phyloP scores from a whole-genome alignment of 1,140 invertebrate genomes.

The Holcopasites calliopsidis region DNA sequence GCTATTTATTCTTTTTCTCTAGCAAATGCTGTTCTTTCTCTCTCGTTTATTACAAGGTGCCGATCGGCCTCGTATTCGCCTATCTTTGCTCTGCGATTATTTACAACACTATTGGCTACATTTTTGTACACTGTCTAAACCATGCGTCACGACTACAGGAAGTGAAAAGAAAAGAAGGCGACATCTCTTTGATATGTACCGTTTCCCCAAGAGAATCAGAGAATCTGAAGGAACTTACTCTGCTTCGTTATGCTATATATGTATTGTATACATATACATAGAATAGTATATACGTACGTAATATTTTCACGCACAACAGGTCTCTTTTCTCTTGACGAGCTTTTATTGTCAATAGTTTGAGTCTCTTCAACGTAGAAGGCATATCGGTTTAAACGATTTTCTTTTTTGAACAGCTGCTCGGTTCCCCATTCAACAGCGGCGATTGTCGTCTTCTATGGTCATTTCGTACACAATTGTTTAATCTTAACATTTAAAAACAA shows the following conservation, averaged over 20 bases:
- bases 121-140: constrained; percentile 38
- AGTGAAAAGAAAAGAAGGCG: constrained; percentile 45
- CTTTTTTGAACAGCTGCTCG: constrained; percentile 40
- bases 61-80: constrained; percentile 20
- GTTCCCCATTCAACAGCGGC: constrained; percentile 41
- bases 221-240: constrained; percentile 52
- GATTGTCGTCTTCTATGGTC: constrained; percentile 27
- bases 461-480: constrained; percentile 2
- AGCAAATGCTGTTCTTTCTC: neutral
- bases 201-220: constrained; percentile 52
- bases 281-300: neutral
- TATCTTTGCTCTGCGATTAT: constrained; percentile 22
- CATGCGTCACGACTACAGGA: constrained; percentile 5
- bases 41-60: neutral
- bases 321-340: constrained; percentile 32
- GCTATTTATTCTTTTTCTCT: neutral
- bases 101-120: constrained; percentile 38
- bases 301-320: neutral
- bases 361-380: constrained; percentile 39
- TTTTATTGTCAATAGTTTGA: constrained; percentile 48
- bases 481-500: constrained; percentile 7
- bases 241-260: constrained; percentile 21
- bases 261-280: neutral
- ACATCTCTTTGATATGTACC: constrained; percentile 63
- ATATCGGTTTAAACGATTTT: constrained; percentile 35